These are phyloP conservation scores for Ameiurus melas DNA, from an alignment of 2,113 vertebrate genomes.

Conservation along the genomic window DNA sequence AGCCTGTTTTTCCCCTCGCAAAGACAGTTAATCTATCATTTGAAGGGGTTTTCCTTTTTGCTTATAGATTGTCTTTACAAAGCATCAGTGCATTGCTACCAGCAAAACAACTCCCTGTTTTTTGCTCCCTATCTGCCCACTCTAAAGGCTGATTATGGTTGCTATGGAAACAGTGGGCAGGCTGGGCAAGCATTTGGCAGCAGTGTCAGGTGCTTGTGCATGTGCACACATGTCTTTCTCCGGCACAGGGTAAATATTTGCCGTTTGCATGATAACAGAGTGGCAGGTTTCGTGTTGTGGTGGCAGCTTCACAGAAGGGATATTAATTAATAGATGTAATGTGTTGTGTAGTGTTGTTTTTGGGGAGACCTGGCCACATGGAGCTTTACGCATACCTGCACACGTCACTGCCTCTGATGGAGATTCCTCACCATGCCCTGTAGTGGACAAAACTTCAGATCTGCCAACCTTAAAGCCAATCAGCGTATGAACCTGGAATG, in stretches of 20 bases:
- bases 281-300: conserved; percentile 18
- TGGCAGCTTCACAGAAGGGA: conserved; percentile 9
- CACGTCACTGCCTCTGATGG: conserved; percentile 25
- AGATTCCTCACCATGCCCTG: not conserved
- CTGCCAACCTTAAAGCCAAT: not conserved
- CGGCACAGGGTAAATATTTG: conserved; percentile 55
- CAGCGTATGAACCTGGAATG: not conserved
- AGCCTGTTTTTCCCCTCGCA: not conserved
- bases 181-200: conserved; percentile 61
- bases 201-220: conserved; percentile 39
- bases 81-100: conserved; percentile 52
- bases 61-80: conserved; percentile 48
- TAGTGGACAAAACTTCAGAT: not conserved
- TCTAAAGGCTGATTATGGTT: conserved; percentile 60
- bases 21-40: conserved; percentile 27
- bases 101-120: conserved; percentile 46
- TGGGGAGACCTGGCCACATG: conserved; percentile 34
- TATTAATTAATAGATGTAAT: conserved; percentile 50
- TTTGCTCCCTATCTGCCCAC: conserved; percentile 42
- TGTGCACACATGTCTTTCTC: conserved; percentile 39
- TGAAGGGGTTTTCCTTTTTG: conserved; percentile 26
- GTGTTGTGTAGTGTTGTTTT: conserved; percentile 19
- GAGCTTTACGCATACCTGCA: conserved; percentile 37
- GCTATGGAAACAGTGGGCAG: conserved; percentile 70
- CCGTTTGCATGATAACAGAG: conserved; percentile 51